Evolutionary conservation across 2,113 vertebrate genomes (phyloP), one percentile per base, ranked within the genome.

Genomic region (Salvelinus fontinalis): DNA sequence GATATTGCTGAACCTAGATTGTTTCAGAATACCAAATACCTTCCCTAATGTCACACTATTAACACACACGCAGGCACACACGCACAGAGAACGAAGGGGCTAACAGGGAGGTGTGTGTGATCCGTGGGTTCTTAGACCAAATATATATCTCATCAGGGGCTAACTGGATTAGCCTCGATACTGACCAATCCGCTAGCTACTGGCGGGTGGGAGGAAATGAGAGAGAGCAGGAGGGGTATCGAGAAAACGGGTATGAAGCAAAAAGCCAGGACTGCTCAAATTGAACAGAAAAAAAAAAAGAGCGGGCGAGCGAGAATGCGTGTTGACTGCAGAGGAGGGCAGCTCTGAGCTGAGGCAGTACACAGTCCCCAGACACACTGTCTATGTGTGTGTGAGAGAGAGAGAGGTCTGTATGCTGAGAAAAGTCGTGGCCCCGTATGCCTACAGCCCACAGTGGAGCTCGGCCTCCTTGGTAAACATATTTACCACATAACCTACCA

Each of bases 131-230:
- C 87, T 92, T 89, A 90, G 88, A 77, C 69, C 80, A 90, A 87
- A 91, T 91, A 89, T 90, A 91, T 91, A 90, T 86, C 34, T 34
- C 34, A 34, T 34, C 34, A 34, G 34, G 87, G 79, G 77, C 80
- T 91, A 92, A 92, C 84, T 92, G 90, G 91, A 92, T 92, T 92
- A 92, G 83, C 91, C 91, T 92, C 78, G 87, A 90, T 89, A 88
- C 87, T 82, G 80, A 83, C 81, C 87, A 90, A 90, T 87, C 90
- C 83, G 88, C 76, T 79, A 73, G 48, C 90, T 84, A 87, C 76
- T 80, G 66, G 20, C 7, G 54, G 7, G n/a, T 20, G 29, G 39
- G 22, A 69, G 22, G 60, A 13, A 74, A 20, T 31, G 14, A 79
- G 22, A 22, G 13, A 79, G 51, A 49, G 27, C 59, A 13, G 26